Percentiles rank a stretch among this genome's conserved stretches.
phyloP scores from a whole-genome alignment of 2,888 invertebrate genomes.

The Deilephila porcellus region DNA sequence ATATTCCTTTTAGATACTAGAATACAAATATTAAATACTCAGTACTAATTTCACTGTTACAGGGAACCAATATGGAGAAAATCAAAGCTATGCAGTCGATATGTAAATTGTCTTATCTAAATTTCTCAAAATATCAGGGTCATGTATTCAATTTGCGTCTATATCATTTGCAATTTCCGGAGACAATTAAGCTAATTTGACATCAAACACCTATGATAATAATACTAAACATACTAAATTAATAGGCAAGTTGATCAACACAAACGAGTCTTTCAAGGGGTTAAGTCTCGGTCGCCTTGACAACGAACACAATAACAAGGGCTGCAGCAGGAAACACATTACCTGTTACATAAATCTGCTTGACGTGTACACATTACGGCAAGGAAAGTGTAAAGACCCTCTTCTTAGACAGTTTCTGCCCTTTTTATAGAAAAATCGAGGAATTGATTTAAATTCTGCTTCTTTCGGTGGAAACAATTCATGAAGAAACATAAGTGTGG shows the following conservation, averaged over 20 bases:
- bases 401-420: neutral
- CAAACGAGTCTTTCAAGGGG: constrained; percentile 39
- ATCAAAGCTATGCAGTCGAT: too few species aligned
- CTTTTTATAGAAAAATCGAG: neutral
- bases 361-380: constrained; percentile 9
- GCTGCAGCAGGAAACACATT: constrained; percentile 50
- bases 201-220: neutral
- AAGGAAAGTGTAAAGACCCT: neutral
- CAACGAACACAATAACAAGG: constrained; percentile 53
- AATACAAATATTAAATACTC: too few species aligned
- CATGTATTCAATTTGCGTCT: too few species aligned
- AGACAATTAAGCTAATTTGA: neutral
- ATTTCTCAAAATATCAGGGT: too few species aligned
- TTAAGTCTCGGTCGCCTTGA: constrained; percentile 43
- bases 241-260: neutral
- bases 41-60: too few species aligned
- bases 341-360: constrained; percentile 25
- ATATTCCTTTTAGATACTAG: too few species aligned
- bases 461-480: too few species aligned
- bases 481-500: too few species aligned
- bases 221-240: neutral
- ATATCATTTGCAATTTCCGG: too few species aligned
- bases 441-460: too few species aligned
- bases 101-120: too few species aligned
- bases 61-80: too few species aligned